phyloP scores from a whole-genome alignment of 2,113 vertebrate species.

The Alaudala cheleensis region DNA sequence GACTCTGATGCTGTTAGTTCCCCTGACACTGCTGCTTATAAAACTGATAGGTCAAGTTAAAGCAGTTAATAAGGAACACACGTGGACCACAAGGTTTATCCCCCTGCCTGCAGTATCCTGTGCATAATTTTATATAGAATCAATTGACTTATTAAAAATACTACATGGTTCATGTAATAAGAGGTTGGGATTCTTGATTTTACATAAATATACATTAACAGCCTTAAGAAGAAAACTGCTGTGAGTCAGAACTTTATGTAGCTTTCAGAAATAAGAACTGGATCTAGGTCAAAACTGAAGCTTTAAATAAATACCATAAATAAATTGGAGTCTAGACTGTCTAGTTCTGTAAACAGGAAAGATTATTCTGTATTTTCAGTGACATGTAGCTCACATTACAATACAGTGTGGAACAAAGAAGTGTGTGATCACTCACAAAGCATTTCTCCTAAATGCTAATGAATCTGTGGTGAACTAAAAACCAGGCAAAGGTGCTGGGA shows the following conservation, averaged over 20 bases:
- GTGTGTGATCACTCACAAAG: neutral
- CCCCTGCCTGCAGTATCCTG: neutral
- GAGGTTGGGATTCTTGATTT: neutral
- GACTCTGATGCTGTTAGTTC: neutral
- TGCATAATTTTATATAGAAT: neutral
- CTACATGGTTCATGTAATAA: neutral
- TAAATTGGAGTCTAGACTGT: slow-evolving; percentile 9
- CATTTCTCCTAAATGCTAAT: neutral
- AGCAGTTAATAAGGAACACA: neutral
- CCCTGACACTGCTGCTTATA: neutral
- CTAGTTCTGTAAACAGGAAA: neutral
- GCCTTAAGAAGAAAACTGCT: neutral
- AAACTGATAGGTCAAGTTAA: neutral
- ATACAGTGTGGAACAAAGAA: neutral
- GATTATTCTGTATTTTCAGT: slow-evolving; percentile 10
- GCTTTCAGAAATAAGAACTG: neutral
- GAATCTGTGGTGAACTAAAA: neutral
- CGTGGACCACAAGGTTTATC: neutral
- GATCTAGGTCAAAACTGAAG: slow-evolving; percentile 37
- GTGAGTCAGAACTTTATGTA: neutral
- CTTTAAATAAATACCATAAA: slow-evolving; percentile 31
- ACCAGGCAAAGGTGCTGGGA: neutral
- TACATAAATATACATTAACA: neutral
- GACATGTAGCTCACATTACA: neutral
- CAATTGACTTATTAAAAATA: neutral